Conservation (phyloP, 1,140 invertebrate species). For the Dryas iulia region DNA sequence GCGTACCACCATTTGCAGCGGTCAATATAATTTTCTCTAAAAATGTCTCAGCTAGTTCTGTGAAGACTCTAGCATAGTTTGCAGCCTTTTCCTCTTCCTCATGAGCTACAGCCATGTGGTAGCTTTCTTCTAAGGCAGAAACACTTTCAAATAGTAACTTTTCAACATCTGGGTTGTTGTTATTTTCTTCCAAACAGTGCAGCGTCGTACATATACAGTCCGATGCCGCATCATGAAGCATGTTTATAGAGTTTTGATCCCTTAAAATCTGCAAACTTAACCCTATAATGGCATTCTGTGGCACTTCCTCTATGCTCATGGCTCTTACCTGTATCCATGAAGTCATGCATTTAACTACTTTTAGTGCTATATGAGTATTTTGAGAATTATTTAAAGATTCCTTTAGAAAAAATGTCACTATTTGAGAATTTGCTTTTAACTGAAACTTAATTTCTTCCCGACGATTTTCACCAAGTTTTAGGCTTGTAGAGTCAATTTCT, state of each 20-base stretch:
- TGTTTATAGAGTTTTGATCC: slow-evolving; percentile 83
- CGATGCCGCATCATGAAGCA: slow-evolving; percentile 93
- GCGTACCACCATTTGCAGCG: slow-evolving; percentile 80
- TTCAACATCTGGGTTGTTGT: slow-evolving; percentile 84
- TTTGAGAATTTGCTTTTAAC: slow-evolving; percentile 84
- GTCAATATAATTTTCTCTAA: slow-evolving; percentile 89
- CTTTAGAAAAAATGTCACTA: slow-evolving; percentile 88
- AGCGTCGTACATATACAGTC: slow-evolving; percentile 95
- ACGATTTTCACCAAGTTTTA: slow-evolving; percentile 95
- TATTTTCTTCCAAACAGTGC: slow-evolving; percentile 88
- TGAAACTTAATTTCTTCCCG: slow-evolving; percentile 90
- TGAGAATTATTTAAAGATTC: slow-evolving; percentile 83
- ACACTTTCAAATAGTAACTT: slow-evolving; percentile 91
- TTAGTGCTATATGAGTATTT: slow-evolving; percentile 78
- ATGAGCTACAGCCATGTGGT: slow-evolving; percentile 94
- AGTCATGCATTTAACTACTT: slow-evolving; percentile 88
- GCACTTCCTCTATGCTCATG: slow-evolving; percentile 83
- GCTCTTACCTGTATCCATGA: slow-evolving; percentile 89
- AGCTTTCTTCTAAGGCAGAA: slow-evolving; percentile 90
- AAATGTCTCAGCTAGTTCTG: slow-evolving; percentile 95
- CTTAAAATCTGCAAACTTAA: slow-evolving; percentile 86
- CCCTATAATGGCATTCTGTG: slow-evolving; percentile 85
- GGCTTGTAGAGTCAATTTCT: slow-evolving; percentile 92
- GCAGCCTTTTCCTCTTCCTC: slow-evolving; percentile 95
- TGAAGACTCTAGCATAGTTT: slow-evolving; percentile 97